Percentiles rank a stretch among this genome's conserved stretches.
phyloP scores from a whole-genome alignment of 2,113 vertebrate genomes.

The Malaclemys terrapin region DNA sequence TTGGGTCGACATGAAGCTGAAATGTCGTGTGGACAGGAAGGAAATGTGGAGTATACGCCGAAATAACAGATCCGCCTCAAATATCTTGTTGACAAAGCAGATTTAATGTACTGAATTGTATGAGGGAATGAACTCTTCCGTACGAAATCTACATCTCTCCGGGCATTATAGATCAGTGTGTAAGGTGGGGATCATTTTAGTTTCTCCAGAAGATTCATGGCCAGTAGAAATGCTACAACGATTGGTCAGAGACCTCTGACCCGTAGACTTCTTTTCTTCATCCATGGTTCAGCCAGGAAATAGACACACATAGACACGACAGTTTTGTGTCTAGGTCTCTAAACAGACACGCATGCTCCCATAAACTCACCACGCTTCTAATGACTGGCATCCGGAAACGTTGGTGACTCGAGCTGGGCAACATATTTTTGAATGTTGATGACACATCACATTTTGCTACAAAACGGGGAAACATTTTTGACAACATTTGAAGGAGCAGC shows the following conservation, averaged over 20 bases:
- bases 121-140: neutral
- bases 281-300: neutral
- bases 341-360: neutral
- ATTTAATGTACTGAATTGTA: neutral
- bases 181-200: neutral
- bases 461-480: neutral
- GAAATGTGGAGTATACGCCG: neutral
- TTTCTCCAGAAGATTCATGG: neutral
- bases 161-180: neutral
- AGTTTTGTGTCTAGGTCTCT: neutral
- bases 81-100: neutral
- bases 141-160: neutral
- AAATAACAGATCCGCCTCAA: neutral
- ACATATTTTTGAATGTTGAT: neutral
- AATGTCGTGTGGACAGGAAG: neutral
- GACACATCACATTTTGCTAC: neutral
- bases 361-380: neutral
- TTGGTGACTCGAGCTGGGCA: accelerated
- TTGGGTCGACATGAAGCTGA: neutral
- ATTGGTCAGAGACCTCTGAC: neutral
- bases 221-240: neutral
- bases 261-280: neutral
- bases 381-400: neutral
- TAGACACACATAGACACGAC: neutral
- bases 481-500: neutral